Evolutionary conservation across 2,113 vertebrate genomes (phyloP).

Genomic region (Acanthisitta chloris): DNA sequence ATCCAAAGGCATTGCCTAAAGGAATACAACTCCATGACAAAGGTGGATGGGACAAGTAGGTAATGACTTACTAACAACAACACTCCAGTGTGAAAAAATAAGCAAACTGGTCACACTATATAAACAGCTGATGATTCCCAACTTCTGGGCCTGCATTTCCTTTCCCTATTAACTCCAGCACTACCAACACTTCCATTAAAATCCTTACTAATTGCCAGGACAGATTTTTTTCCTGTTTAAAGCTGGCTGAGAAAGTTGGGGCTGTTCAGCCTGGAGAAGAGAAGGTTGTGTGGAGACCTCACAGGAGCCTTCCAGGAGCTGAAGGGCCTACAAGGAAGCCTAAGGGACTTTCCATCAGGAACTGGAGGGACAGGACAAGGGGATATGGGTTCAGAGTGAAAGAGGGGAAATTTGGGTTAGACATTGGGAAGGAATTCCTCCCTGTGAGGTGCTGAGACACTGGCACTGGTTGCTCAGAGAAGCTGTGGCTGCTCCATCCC

Average conservation of each 20-base stretch:
- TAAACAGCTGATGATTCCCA: neutral
- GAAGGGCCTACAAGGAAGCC: no score
- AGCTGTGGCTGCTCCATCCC: neutral
- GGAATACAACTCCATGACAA: neutral
- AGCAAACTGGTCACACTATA: neutral
- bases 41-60: neutral
- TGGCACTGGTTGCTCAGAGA: neutral
- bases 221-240: neutral
- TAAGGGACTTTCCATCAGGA: neutral
- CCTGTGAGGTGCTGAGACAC: rapidly evolving
- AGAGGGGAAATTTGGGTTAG: neutral
- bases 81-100: neutral
- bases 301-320: neutral
- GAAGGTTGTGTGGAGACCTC: neutral
- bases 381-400: neutral
- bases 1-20: neutral
- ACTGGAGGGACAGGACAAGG: neutral
- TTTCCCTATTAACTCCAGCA: neutral
- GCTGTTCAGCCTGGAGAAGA: neutral
- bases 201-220: neutral
- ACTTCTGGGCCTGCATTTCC: neutral
- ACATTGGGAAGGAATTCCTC: neutral
- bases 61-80: neutral
- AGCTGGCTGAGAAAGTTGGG: neutral
- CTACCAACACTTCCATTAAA: neutral